These are phyloP conservation scores for Hypotaenidia okinawae DNA, from an alignment of 2,797 vertebrate genomes.

Conservation along the genomic window DNA sequence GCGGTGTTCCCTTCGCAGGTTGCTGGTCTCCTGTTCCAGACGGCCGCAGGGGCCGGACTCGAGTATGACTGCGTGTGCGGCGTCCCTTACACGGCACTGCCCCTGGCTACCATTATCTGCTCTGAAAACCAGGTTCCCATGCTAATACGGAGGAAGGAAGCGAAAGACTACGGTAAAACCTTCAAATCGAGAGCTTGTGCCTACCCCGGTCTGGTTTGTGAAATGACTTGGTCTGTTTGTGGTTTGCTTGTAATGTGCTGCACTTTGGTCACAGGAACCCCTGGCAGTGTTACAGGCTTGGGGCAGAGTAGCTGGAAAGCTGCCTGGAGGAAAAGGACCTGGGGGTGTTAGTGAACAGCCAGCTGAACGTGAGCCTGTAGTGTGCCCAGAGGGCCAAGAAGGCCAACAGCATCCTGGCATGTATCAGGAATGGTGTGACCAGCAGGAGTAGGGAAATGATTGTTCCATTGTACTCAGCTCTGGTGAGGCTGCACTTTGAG, in stretches of 20 bases:
- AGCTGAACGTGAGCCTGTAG: no score
- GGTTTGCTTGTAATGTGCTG: not conserved
- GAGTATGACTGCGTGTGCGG: conserved; percentile 86
- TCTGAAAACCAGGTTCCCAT: conserved; percentile 84
- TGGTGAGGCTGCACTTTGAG: no score
- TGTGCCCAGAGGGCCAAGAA: no score
- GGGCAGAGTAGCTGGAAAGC: no score
- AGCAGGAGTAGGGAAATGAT: no score
- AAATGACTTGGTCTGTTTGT: fast-evolving
- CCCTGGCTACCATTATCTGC: conserved; percentile 89
- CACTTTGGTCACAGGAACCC: no score
- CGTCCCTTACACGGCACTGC: conserved; percentile 93
- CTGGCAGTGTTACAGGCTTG: no score
- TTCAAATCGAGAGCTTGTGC: not conserved
- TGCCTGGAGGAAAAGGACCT: no score
- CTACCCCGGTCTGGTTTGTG: not conserved
- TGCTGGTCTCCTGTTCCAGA: conserved; percentile 82
- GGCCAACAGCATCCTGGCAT: no score
- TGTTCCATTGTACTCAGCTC: no score
- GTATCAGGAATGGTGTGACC: no score
- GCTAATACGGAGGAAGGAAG: conserved; percentile 93
- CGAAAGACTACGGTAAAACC: conserved; percentile 88
- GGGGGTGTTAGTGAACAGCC: no score
- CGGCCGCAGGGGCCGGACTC: conserved; percentile 74
- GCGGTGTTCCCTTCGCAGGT: conserved; percentile 75